These are phyloP conservation scores for Pogonomyrmex barbatus DNA, from an alignment of 1,140 invertebrate genomes.

Conservation along the genomic window DNA sequence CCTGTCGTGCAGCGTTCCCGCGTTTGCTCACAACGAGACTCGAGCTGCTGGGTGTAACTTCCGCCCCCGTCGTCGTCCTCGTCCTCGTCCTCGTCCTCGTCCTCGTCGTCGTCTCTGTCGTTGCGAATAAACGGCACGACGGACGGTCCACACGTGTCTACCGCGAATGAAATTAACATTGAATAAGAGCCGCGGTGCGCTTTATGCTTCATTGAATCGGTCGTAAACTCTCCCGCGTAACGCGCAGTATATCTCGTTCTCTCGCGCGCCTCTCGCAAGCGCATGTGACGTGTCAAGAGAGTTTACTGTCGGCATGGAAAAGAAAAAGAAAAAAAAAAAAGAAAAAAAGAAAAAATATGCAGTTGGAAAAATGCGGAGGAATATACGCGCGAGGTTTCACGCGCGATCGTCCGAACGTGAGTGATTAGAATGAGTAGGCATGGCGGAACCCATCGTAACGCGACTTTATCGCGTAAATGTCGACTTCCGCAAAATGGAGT, in stretches of 20 bases:
- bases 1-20: constrained; percentile 14
- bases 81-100: too few species aligned
- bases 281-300: background rate
- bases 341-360: background rate
- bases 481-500: background rate
- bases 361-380: background rate
- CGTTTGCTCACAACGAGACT: background rate
- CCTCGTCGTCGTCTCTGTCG: background rate
- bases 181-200: constrained; percentile 38
- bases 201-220: constrained; percentile 55
- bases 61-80: background rate
- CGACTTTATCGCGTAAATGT: background rate
- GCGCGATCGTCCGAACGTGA: background rate
- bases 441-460: background rate
- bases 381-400: background rate
- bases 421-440: constrained; percentile 11
- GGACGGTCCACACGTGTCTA: constrained; percentile 56
- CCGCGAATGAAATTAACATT: constrained; percentile 62
- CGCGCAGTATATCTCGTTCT: constrained; percentile 16
- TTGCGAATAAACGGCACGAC: constrained; percentile 48
- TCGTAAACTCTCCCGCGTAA: constrained; percentile 27
- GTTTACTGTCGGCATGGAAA: constrained; percentile 13
- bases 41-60: constrained; percentile 23
- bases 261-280: background rate
- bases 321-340: background rate